Conservation (phyloP, 92 coral and sea anemone species). For the Epizoanthus fatuus region DNA sequence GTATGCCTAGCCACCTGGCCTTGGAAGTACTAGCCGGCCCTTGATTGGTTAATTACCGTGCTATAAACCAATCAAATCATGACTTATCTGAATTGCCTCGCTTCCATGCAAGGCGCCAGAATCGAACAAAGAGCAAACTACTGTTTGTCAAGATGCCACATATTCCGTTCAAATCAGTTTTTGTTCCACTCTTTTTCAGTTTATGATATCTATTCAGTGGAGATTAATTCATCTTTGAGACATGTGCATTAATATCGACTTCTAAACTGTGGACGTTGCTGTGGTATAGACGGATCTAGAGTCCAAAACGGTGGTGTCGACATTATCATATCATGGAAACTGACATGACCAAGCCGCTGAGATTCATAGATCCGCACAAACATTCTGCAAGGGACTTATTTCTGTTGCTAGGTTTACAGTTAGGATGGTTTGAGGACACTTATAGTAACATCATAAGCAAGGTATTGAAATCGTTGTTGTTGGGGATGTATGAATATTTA, state of each 20-base stretch:
- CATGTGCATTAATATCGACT: too few species aligned
- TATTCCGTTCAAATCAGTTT: too few species aligned
- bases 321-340: neutral
- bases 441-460: slow-evolving; percentile 30
- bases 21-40: neutral
- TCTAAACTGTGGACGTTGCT: too few species aligned
- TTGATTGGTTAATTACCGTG: too few species aligned
- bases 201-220: too few species aligned
- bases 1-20: slow-evolving; percentile 19
- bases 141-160: too few species aligned
- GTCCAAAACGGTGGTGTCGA: too few species aligned
- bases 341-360: neutral
- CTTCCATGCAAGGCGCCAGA: slow-evolving; percentile 33
- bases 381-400: slow-evolving; percentile 29
- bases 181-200: too few species aligned
- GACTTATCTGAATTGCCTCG: neutral
- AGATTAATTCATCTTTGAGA: too few species aligned
- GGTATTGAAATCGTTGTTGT: neutral
- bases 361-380: slow-evolving; percentile 1
- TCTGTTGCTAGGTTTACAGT: slow-evolving; percentile 41
- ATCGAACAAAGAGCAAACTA: neutral
- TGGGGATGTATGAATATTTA: neutral
- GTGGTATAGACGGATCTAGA: too few species aligned
- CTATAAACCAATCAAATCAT: neutral
- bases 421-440: slow-evolving; percentile 43